Conservation (phyloP, 2,113 vertebrate species). For the Spizaetus ornatus region DNA sequence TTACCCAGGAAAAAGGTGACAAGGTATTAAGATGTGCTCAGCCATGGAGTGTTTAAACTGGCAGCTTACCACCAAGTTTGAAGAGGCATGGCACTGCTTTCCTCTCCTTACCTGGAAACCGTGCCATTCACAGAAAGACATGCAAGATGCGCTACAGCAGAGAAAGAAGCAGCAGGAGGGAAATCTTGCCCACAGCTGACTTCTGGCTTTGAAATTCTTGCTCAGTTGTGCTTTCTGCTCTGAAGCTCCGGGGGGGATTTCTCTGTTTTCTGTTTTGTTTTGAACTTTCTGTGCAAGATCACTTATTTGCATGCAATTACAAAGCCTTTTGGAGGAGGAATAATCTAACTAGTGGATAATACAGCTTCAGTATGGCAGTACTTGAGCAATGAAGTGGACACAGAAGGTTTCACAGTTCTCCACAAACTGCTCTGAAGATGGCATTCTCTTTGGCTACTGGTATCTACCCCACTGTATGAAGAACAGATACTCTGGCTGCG, state of each 20-base stretch:
- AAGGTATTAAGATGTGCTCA: neutral
- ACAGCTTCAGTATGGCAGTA: neutral
- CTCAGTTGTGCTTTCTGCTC: neutral
- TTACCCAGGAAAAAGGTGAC: neutral
- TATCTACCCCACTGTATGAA: neutral
- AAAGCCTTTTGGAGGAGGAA: neutral
- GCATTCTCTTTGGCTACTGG: neutral
- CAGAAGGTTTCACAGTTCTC: neutral
- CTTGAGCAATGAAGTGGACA: neutral
- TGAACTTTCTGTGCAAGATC: neutral
- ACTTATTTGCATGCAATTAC: neutral
- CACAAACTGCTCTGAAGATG: neutral
- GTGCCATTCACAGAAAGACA: neutral
- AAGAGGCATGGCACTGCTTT: neutral
- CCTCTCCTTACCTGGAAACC: neutral
- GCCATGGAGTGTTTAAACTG: neutral
- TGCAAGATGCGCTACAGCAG: neutral
- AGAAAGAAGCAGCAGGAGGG: neutral
- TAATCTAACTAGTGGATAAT: neutral
- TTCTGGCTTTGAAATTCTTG: constrained; percentile 12
- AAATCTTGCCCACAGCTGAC: neutral
- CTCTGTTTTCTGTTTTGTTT: neutral
- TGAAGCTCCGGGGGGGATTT: neutral
- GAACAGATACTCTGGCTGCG: neutral
- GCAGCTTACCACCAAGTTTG: neutral